phyloP scores from a whole-genome alignment of 2,888 invertebrate species.

The Caenorhabditis sp. region DNA sequence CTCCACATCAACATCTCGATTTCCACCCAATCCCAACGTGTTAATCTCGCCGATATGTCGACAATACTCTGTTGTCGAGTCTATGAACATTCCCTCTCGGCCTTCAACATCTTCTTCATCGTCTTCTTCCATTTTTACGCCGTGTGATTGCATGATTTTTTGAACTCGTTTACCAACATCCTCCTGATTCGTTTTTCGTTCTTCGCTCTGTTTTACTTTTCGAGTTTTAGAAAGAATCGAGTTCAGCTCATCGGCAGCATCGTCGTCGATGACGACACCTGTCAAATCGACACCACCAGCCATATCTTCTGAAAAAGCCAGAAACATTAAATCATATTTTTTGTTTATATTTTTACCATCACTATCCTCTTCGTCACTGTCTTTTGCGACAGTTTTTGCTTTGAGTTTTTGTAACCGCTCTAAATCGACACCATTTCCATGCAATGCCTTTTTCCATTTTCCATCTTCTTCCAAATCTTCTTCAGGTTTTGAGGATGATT shows the following conservation, averaged over 20 bases:
- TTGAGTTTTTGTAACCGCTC: slow-evolving; percentile 41
- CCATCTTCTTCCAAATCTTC: slow-evolving; percentile 27
- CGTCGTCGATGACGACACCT: slow-evolving; percentile 67
- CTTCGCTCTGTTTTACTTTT: slow-evolving; percentile 43
- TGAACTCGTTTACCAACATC: slow-evolving; percentile 38
- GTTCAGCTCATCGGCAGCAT: slow-evolving; percentile 66
- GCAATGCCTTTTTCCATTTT: slow-evolving; percentile 42
- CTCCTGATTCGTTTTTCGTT: slow-evolving; percentile 14
- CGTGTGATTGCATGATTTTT: slow-evolving; percentile 28
- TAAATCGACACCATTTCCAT: slow-evolving; percentile 49
- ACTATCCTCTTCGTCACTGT: slow-evolving; percentile 49
- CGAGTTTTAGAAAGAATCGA: slow-evolving; percentile 59
- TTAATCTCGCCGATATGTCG: slow-evolving; percentile 59
- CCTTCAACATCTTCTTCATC: slow-evolving; percentile 42
- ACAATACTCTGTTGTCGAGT: slow-evolving; percentile 69
- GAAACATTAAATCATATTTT: neutral
- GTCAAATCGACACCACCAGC: slow-evolving; percentile 53
- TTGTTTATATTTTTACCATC: slow-evolving; percentile 24
- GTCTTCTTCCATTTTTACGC: slow-evolving; percentile 54
- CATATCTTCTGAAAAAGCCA: slow-evolving; percentile 47
- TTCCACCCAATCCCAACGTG: slow-evolving; percentile 67
- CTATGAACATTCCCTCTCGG: slow-evolving; percentile 60
- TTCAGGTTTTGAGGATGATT: slow-evolving; percentile 12
- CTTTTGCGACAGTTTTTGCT: neutral
- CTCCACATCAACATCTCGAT: slow-evolving; percentile 57